These are phyloP conservation scores for Albula goreensis DNA, from an alignment of 2,113 vertebrate species.

Conservation along the genomic window DNA sequence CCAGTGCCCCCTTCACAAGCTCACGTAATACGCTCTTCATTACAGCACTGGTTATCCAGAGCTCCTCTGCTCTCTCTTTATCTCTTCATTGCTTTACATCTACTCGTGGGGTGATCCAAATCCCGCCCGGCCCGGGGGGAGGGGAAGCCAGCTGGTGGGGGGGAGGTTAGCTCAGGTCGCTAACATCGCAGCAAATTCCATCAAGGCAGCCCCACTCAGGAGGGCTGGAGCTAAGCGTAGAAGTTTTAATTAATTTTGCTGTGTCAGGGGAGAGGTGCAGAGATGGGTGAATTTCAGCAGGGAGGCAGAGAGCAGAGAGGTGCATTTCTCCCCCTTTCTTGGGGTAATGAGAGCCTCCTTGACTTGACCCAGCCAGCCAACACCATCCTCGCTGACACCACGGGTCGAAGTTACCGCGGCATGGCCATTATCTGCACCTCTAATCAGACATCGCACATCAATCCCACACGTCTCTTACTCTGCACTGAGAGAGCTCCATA, in stretches of 20 bases:
- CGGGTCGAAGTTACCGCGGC: background rate
- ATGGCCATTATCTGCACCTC: background rate
- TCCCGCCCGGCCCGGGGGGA: conserved; percentile 23
- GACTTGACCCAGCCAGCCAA: background rate
- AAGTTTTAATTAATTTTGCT: conserved; percentile 61
- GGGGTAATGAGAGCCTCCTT: conserved; percentile 33
- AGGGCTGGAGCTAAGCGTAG: conserved; percentile 52
- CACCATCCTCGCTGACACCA: background rate
- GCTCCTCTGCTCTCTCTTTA: conserved; percentile 19
- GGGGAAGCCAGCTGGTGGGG: conserved; percentile 19
- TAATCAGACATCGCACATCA: background rate
- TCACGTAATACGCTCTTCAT: background rate
- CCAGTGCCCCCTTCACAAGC: too few relatives aligned
- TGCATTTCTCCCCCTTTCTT: conserved; percentile 7
- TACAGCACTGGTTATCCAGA: conserved; percentile 22
- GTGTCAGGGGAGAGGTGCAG: conserved; percentile 45
- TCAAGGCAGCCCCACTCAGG: conserved; percentile 27
- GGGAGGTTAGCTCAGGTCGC: conserved; percentile 37
- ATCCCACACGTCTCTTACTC: background rate
- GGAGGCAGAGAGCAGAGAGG: background rate
- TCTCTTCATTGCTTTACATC: conserved; percentile 37
- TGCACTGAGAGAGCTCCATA: background rate
- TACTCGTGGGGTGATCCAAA: conserved; percentile 31
- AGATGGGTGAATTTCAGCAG: conserved; percentile 5
- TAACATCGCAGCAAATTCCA: conserved; percentile 34